phyloP scores from a whole-genome alignment of 2,888 invertebrate species.

The Maniola hyperantus region DNA sequence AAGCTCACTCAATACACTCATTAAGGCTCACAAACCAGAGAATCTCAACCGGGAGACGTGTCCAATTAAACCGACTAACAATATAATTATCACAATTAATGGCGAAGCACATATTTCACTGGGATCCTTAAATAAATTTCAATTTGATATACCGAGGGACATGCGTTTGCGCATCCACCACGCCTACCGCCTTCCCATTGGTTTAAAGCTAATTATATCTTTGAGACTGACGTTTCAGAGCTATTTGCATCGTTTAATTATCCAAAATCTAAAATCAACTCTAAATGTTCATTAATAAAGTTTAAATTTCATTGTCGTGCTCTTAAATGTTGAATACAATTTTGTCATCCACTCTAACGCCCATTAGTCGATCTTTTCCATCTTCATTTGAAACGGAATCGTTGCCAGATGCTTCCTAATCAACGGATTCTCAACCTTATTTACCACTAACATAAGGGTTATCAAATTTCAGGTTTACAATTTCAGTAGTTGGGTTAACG shows the following conservation, averaged over 20 bases:
- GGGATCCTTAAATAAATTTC: slow-evolving; percentile 70
- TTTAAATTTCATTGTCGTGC: slow-evolving; percentile 28
- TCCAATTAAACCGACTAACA: slow-evolving; percentile 76
- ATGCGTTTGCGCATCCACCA: slow-evolving; percentile 60
- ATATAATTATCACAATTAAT: slow-evolving; percentile 82
- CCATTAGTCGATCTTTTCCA: slow-evolving; percentile 76
- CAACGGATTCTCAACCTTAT: slow-evolving; percentile 51
- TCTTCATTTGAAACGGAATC: slow-evolving; percentile 74
- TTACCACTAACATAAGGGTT: slow-evolving; percentile 36
- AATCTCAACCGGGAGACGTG: slow-evolving; percentile 59
- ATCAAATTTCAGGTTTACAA: slow-evolving; percentile 47
- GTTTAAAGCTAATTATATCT: slow-evolving; percentile 77
- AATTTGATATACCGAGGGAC: slow-evolving; percentile 62
- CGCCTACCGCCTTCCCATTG: slow-evolving; percentile 70
- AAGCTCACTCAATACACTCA: slow-evolving; percentile 44
- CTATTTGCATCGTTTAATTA: slow-evolving; percentile 78
- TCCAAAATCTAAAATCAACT: slow-evolving; percentile 44
- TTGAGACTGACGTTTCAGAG: slow-evolving; percentile 55
- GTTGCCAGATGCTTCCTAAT: slow-evolving; percentile 48
- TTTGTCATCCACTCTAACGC: slow-evolving; percentile 78
- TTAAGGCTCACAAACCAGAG: slow-evolving; percentile 41
- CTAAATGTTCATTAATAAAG: slow-evolving; percentile 32
- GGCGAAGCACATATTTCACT: slow-evolving; percentile 69
- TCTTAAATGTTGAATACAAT: slow-evolving; percentile 57
- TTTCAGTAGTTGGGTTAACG: slow-evolving; percentile 72